Evolutionary conservation across 2,113 vertebrate genomes (phyloP).

Genomic region (Halcyon senegalensis): DNA sequence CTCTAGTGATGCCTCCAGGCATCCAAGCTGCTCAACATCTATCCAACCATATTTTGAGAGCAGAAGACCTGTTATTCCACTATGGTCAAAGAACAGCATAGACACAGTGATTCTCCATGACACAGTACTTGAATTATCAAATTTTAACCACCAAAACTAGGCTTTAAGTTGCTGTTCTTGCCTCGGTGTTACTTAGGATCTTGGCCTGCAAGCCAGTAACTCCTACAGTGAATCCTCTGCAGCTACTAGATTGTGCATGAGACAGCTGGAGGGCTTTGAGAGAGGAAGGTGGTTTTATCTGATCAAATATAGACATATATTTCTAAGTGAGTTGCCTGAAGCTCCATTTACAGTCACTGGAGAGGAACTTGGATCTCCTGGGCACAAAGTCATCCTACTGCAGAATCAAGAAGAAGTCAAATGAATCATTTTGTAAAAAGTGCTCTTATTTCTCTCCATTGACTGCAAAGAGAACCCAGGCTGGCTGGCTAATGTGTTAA

Average conservation of each 20-base stretch:
- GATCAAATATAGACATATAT: neutral
- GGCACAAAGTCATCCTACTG: neutral
- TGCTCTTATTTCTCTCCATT: neutral
- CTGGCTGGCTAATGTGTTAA: neutral
- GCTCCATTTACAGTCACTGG: slow-evolving; percentile 3
- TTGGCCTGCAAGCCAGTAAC: neutral
- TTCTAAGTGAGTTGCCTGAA: neutral
- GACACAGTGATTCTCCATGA: neutral
- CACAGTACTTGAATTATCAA: neutral
- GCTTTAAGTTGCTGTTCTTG: neutral
- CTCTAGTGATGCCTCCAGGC: neutral
- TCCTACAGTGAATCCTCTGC: neutral
- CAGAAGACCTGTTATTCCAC: neutral
- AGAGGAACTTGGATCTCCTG: neutral
- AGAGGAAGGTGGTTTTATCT: neutral
- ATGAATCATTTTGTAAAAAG: neutral
- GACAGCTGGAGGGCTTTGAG: slow-evolving; percentile 3
- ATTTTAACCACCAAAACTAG: neutral
- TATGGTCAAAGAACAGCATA: neutral
- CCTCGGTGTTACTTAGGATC: neutral
- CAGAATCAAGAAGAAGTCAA: neutral
- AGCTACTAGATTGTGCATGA: neutral
- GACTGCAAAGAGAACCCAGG: neutral
- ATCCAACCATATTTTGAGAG: neutral
- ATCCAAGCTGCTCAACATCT: neutral